A percentile compares a stretch with the other conserved stretches of the same genome.
These are phyloP conservation scores for Buphagus erythrorhynchus DNA, from an alignment of 2,797 vertebrate species.

Conservation along the genomic window DNA sequence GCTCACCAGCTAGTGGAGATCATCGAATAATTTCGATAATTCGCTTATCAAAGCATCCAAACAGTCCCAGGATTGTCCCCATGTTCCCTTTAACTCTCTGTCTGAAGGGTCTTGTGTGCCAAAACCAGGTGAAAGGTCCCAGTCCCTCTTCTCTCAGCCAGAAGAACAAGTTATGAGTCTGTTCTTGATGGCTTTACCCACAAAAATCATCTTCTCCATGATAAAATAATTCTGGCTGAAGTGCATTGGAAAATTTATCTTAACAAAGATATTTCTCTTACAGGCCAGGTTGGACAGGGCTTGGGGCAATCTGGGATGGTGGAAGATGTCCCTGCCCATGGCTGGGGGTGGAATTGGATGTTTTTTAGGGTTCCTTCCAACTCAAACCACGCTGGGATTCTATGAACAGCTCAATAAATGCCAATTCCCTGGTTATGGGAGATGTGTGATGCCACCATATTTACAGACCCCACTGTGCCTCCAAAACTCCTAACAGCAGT, in stretches of 20 bases:
- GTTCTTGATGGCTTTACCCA: not conserved
- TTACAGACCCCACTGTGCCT: not conserved
- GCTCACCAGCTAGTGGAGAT: fast-evolving
- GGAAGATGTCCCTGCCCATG: not conserved
- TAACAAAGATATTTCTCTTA: not conserved
- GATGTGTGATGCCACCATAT: too few species aligned
- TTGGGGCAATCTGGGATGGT: not conserved
- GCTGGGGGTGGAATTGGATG: not conserved
- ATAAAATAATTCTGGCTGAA: not conserved
- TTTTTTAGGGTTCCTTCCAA: not conserved
- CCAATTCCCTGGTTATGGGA: not conserved
- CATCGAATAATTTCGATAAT: not conserved
- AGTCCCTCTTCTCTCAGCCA: not conserved
- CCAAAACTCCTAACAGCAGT: not conserved
- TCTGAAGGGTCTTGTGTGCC: not conserved
- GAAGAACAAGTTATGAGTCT: not conserved
- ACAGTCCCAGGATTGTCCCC: not conserved
- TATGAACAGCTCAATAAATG: not conserved
- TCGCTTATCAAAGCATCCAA: not conserved
- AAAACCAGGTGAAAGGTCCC: not conserved
- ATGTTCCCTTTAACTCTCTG: not conserved
- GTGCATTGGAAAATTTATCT: not conserved
- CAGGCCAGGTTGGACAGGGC: not conserved
- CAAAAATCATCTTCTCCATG: not conserved
- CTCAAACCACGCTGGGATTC: not conserved